Base-by-base conservation (phyloP, 2,113 vertebrate species). In the Paralichthys olivaceus region DNA sequence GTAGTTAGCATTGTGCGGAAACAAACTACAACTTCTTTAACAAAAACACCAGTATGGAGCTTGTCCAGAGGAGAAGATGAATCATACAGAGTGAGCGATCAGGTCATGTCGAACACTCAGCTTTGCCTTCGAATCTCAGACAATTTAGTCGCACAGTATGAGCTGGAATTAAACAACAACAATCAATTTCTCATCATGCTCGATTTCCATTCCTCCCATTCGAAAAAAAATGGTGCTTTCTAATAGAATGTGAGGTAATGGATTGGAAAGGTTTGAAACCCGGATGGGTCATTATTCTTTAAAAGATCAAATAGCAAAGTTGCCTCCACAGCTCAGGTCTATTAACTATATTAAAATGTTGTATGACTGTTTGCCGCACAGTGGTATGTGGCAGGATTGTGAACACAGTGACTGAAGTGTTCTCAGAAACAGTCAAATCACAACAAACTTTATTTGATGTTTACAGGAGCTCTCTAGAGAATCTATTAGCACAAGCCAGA, bases 401-500 rank as follows among this genome's bases (percentile, higher is more conserved):
- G 47, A 60, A 51, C 29, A 34, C 45, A 60, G 23, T 12, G 40
- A 81, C 25, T 32, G 34, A 72, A 32, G 17, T 57, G 37, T 72
- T 53, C 13, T 61, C 22, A 69, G n/a, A 62, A 57, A 23, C 5
- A 34, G 25, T 70, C 58, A 69, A 63, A 77, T 82, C 37, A 75
- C 40, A 61, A 54, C 60, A 63, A 84, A 79, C 49, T 69, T 49
- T 13, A 69, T 79, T 72, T 75, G 56, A 70, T 82, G 79, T 80
- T 80, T 77, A 79, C 66, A 72, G 32, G 54, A 77, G 49, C 28
- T 84, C 68, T 72, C 67, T 32, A 26, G 70, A 75, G 83, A 71
- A 86, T 77, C 26, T 68, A 72, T 73, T 84, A 77, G 64, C 53
- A 73, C 29, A 75, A 57, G 57, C 79, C 62, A 66, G 62, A 75